Conservation (phyloP, 2,888 invertebrate species). For the Macrosoma leucophasiata region DNA sequence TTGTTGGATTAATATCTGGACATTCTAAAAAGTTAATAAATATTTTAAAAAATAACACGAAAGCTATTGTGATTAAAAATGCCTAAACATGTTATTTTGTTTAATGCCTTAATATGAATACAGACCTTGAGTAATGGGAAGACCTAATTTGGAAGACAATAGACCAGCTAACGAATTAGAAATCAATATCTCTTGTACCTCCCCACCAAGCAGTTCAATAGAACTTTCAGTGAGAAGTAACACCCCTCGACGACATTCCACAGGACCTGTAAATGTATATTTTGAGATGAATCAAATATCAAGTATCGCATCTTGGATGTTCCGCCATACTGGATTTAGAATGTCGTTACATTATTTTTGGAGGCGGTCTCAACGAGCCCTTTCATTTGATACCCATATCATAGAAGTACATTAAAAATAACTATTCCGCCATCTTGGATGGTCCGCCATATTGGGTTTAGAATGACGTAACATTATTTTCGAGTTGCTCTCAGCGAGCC, state of each 20-base stretch:
- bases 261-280: slow-evolving; percentile 64
- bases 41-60: too few relatives aligned
- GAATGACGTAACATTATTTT: too few relatives aligned
- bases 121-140: slow-evolving; percentile 55
- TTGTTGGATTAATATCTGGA: slow-evolving; percentile 33
- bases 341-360: not conserved
- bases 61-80: too few relatives aligned
- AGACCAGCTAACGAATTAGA: slow-evolving; percentile 77
- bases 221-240: slow-evolving; percentile 78
- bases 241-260: slow-evolving; percentile 82
- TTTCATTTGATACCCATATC: too few relatives aligned
- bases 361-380: not conserved
- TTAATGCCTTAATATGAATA: too few relatives aligned
- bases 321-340: not conserved
- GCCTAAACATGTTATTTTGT: too few relatives aligned
- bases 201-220: slow-evolving; percentile 81
- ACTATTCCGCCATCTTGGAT: too few relatives aligned
- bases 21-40: slow-evolving; percentile 33
- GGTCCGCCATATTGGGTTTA: too few relatives aligned
- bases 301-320: too few relatives aligned
- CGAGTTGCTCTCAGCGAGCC: too few relatives aligned
- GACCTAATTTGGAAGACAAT: slow-evolving; percentile 73
- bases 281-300: not conserved
- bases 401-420: too few relatives aligned
- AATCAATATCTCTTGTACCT: slow-evolving; percentile 78